Conservation (phyloP, 2,888 invertebrate genomes). For the Exephanes ischioxanthus region DNA sequence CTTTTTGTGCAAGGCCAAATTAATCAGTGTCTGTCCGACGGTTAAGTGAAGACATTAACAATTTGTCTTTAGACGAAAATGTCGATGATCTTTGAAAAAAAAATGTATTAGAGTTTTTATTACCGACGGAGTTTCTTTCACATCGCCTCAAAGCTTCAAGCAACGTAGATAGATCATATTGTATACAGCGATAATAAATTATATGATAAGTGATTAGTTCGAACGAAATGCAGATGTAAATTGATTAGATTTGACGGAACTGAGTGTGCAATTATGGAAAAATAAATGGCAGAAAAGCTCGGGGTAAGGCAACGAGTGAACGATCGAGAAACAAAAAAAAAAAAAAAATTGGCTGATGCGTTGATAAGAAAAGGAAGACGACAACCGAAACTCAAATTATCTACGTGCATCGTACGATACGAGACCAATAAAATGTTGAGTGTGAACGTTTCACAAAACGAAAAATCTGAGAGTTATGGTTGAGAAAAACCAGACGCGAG, state of each 20-base stretch:
- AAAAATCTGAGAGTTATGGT: background rate
- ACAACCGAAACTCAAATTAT: slow-evolving; percentile 24
- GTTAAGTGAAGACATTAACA: no score
- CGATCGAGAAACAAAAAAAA: slow-evolving; percentile 10
- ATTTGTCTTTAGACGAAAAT: no score
- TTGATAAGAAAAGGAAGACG: background rate
- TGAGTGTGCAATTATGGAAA: background rate
- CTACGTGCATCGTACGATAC: background rate
- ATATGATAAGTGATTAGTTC: slow-evolving; percentile 22
- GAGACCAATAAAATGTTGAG: background rate
- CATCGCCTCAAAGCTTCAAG: background rate
- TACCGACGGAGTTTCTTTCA: no score
- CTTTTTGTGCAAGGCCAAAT: no score
- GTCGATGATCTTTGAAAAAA: no score
- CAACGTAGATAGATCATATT: slow-evolving; percentile 30
- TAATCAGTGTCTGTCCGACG: no score
- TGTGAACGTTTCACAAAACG: background rate
- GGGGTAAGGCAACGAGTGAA: slow-evolving; percentile 22
- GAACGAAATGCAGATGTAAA: slow-evolving; percentile 28
- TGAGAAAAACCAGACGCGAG: slow-evolving; percentile 20
- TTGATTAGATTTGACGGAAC: slow-evolving; percentile 2
- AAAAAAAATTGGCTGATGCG: slow-evolving; percentile 18
- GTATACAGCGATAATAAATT: slow-evolving; percentile 30
- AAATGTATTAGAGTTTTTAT: no score
- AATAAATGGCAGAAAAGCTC: slow-evolving; percentile 46